A percentile compares a stretch with the other conserved stretches of the same genome.
Conservation (phyloP, 2,888 invertebrate genomes). For the Pristionchus entomophagus region DNA sequence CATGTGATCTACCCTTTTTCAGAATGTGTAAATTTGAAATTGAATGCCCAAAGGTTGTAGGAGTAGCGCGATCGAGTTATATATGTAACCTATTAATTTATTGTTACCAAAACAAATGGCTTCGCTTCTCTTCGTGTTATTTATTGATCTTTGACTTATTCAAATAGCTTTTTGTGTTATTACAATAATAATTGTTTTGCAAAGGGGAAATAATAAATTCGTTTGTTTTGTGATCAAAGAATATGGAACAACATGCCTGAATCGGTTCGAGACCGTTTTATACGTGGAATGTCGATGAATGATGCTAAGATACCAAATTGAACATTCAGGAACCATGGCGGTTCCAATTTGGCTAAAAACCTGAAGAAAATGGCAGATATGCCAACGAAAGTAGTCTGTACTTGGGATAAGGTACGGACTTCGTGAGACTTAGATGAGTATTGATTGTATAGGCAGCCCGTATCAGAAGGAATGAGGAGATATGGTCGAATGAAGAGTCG, state of each 20-base stretch:
- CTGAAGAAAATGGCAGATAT: slow-evolving; percentile 63
- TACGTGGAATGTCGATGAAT: background rate
- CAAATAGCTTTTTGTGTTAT: slow-evolving; percentile 12
- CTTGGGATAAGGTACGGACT: slow-evolving; percentile 72
- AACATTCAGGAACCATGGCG: slow-evolving; percentile 40
- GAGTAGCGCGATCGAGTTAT: background rate
- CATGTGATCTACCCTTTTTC: slow-evolving; percentile 22
- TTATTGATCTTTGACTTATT: slow-evolving; percentile 17
- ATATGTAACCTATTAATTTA: slow-evolving; percentile 43
- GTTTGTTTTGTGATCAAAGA: background rate
- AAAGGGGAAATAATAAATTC: slow-evolving; percentile 16
- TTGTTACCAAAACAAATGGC: slow-evolving; percentile 19
- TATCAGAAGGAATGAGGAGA: slow-evolving; percentile 72
- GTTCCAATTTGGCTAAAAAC: slow-evolving; percentile 64
- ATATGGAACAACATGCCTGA: background rate
- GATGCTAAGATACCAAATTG: background rate
- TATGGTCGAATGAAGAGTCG: slow-evolving; percentile 71
- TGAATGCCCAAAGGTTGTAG: slow-evolving; percentile 39
- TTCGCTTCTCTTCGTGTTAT: slow-evolving; percentile 20
- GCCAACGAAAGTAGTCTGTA: slow-evolving; percentile 65
- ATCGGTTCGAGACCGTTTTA: background rate
- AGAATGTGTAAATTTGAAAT: slow-evolving; percentile 25
- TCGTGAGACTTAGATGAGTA: background rate
- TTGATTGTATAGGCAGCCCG: slow-evolving; percentile 58
- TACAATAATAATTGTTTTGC: slow-evolving; percentile 20